Base-by-base conservation (phyloP, 2,888 invertebrate genomes). In the Cactoblastis cactorum region DNA sequence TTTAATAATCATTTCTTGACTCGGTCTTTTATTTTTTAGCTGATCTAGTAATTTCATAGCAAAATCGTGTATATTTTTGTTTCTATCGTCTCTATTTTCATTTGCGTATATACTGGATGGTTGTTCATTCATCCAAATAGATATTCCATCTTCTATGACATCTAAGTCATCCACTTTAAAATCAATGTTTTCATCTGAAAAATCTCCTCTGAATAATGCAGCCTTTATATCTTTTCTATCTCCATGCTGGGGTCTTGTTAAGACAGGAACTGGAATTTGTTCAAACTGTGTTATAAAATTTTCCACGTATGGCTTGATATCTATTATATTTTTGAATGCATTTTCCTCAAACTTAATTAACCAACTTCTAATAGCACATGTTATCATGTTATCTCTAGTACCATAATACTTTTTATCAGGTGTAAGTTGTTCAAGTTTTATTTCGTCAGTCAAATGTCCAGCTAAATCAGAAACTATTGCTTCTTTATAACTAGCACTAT, bases 101-200 rank as follows among this genome's bases (percentile, higher is more conserved):
- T 57, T 56, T 1, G 24, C 19, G 54, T 67, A 74, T 46, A 77
- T 65, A 33, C 67, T 55, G 1, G 66, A 54, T 0, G 74, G 67
- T 54, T 79, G 77, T 51, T 79, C 67, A 54, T 77, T 71, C 57
- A 80, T 63, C 77, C 79, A 80, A 11, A 71, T 66, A 0, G 77
- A 77, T 56, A 80, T 77, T 62, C 74, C 69, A 52, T 80, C 77
- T 73, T 74, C 65, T 53, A 80, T 46, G 4, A 75, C 57, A 52
- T 78, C 72, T 45, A 61, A 54, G 5, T 62, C 65, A 51, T 62
- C 62, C 8, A 71, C 64, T 19, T 66, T 48, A 52, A 60, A 65
- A 28, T 63, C 52, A 24, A 63, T 59, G 3, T 57, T 28, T 58
- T 56, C 61, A 4, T 53, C 58, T 1, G 33, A 34, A 12, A 61